A percentile compares a stretch with the other conserved stretches of the same genome.
These are phyloP conservation scores for Prenolepis imparis DNA, from an alignment of 2,888 invertebrate genomes.

Conservation along the genomic window DNA sequence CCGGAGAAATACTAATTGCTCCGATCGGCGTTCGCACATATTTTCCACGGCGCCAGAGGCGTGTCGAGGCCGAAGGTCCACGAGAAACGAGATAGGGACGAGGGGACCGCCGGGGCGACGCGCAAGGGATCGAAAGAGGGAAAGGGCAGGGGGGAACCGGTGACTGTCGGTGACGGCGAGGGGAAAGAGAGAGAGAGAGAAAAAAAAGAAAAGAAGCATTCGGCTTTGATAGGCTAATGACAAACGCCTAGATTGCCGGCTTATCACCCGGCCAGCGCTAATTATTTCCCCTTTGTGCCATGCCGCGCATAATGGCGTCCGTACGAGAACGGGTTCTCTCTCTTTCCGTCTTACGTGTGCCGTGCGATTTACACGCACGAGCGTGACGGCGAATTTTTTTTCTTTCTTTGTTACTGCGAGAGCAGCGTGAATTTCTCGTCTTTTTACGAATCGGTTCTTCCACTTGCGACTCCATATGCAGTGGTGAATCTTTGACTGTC, in stretches of 20 bases:
- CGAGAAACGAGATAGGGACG: slow-evolving; percentile 58
- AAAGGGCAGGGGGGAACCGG: neutral
- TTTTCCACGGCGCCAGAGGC: slow-evolving; percentile 76
- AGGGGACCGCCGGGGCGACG: slow-evolving; percentile 51
- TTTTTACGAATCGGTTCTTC: slow-evolving; percentile 34
- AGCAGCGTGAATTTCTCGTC: slow-evolving; percentile 31
- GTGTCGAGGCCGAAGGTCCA: slow-evolving; percentile 68
- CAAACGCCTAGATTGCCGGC: slow-evolving; percentile 84
- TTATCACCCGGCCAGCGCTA: slow-evolving; percentile 82
- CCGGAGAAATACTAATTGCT: slow-evolving; percentile 82
- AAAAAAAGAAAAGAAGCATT: slow-evolving; percentile 70
- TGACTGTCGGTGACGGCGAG: neutral
- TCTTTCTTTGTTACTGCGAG: slow-evolving; percentile 67
- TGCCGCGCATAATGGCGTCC: slow-evolving; percentile 79
- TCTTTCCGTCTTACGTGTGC: slow-evolving; percentile 6
- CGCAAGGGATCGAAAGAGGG: slow-evolving; percentile 45
- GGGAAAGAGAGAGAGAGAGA: slow-evolving; percentile 31
- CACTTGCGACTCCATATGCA: neutral
- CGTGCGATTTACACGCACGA: slow-evolving; percentile 66
- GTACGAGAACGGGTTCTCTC: slow-evolving; percentile 41
- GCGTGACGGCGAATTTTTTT: slow-evolving; percentile 59
- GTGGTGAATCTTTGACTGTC: slow-evolving; percentile 14
- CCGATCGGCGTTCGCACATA: slow-evolving; percentile 79
- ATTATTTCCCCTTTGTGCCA: slow-evolving; percentile 84
- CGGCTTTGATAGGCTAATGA: slow-evolving; percentile 85